phyloP scores from a whole-genome alignment of 2,888 invertebrate species.

The Nephrotoma appendiculata region DNA sequence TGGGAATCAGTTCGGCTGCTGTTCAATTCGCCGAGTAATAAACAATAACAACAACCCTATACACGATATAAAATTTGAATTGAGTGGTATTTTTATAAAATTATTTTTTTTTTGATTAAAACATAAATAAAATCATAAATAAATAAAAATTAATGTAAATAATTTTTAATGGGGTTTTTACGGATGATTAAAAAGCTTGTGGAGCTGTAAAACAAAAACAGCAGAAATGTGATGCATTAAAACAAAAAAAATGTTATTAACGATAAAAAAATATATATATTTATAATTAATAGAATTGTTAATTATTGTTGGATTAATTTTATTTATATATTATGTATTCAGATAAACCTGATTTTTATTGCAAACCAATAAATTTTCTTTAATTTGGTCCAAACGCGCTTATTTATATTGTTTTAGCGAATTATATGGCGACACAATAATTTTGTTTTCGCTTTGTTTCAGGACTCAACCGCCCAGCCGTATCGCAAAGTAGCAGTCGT shows the following conservation, averaged over 20 bases:
- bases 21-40: neutral
- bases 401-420: neutral
- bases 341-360: neutral
- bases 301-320: neutral
- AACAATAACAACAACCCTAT: neutral
- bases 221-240: neutral
- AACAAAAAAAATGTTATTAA: neutral
- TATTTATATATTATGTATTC: neutral
- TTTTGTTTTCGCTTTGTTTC: constrained; percentile 14
- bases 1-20: neutral
- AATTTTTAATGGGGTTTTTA: neutral
- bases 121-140: neutral
- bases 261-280: neutral
- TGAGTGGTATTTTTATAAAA: neutral
- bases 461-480: constrained; percentile 61
- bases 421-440: neutral
- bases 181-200: neutral
- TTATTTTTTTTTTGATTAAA: neutral
- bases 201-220: neutral
- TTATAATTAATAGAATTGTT: neutral
- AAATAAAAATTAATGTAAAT: neutral
- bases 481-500: constrained; percentile 90
- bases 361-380: neutral
- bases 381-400: neutral
- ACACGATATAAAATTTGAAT: neutral